phyloP scores from a whole-genome alignment of 1,140 invertebrate species.

The Drosophila pandora region DNA sequence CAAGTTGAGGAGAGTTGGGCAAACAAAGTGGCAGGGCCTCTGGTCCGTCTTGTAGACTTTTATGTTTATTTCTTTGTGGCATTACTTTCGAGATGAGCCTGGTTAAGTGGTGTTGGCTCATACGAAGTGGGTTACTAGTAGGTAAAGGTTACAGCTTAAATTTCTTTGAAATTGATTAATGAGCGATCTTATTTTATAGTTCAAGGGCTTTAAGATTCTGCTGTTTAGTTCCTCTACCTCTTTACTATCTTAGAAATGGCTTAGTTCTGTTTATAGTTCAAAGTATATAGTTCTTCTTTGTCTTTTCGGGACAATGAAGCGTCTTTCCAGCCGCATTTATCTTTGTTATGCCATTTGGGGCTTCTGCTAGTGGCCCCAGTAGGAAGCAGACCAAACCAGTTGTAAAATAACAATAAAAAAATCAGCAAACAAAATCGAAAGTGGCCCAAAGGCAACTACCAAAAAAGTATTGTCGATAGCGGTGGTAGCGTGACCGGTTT shows the following conservation, averaged over 20 bases:
- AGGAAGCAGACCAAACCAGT: slow-evolving; percentile 67
- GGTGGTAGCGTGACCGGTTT: slow-evolving; percentile 35
- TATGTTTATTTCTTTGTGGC: slow-evolving; percentile 37
- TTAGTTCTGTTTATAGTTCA: background rate
- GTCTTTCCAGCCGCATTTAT: slow-evolving; percentile 49
- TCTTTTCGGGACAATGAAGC: slow-evolving; percentile 23
- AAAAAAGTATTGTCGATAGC: slow-evolving; percentile 40
- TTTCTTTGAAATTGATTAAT: background rate
- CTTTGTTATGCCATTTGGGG: slow-evolving; percentile 43
- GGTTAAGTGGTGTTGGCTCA: slow-evolving; percentile 42
- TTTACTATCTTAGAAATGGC: background rate
- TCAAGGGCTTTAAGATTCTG: background rate
- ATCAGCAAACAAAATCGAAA: slow-evolving; percentile 77
- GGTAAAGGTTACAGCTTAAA: slow-evolving; percentile 21
- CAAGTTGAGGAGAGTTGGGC: slow-evolving; percentile 65
- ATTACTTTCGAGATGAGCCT: slow-evolving; percentile 34
- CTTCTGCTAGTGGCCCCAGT: slow-evolving; percentile 27
- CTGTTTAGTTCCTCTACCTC: background rate
- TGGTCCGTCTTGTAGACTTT: slow-evolving; percentile 7
- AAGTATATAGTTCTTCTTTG: slow-evolving; percentile 15
- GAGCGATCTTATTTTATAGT: background rate
- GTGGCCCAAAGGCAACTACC: slow-evolving; percentile 51
- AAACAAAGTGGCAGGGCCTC: slow-evolving; percentile 14
- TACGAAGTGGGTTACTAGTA: slow-evolving; percentile 22
- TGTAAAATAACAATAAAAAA: slow-evolving; percentile 76